Conservation (phyloP, 2,113 vertebrate genomes). For the Panthera leo region DNA sequence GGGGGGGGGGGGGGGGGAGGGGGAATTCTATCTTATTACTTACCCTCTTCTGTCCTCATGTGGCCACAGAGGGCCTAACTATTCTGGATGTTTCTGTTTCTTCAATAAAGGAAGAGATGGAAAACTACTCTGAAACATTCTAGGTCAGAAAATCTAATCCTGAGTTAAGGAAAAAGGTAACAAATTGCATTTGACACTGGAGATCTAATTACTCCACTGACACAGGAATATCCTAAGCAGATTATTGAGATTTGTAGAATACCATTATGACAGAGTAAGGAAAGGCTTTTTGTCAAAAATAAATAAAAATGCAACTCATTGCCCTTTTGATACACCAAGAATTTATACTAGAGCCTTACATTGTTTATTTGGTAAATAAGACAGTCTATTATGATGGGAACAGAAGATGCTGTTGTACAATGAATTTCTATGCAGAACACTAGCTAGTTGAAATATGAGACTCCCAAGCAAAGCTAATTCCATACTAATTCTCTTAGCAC, state of each 20-base stretch:
- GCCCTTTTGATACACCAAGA: constrained; percentile 1
- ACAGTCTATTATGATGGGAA: background rate
- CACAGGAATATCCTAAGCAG: background rate
- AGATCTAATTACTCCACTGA: background rate
- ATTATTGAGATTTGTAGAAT: background rate
- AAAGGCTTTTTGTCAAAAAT: constrained; percentile 26
- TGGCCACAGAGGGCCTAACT: background rate
- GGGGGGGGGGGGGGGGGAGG: accelerated
- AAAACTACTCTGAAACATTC: constrained; percentile 40
- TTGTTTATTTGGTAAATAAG: constrained; percentile 3
- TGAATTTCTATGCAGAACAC: constrained; percentile 25
- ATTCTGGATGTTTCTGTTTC: background rate
- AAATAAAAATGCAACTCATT: background rate
- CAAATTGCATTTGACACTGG: background rate
- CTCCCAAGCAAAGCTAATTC: constrained; percentile 15
- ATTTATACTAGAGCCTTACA: background rate
- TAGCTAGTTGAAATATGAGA: constrained; percentile 34
- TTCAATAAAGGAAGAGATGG: constrained; percentile 9
- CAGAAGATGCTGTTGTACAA: constrained; percentile 3
- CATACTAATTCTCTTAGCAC: background rate
- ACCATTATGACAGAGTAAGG: background rate
- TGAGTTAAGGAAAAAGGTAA: background rate
- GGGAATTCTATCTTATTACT: background rate
- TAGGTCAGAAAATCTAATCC: constrained; percentile 19
- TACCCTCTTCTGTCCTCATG: constrained; percentile 54